These are phyloP conservation scores for Apoderus coryli DNA, from an alignment of 2,888 invertebrate genomes.

Conservation along the genomic window DNA sequence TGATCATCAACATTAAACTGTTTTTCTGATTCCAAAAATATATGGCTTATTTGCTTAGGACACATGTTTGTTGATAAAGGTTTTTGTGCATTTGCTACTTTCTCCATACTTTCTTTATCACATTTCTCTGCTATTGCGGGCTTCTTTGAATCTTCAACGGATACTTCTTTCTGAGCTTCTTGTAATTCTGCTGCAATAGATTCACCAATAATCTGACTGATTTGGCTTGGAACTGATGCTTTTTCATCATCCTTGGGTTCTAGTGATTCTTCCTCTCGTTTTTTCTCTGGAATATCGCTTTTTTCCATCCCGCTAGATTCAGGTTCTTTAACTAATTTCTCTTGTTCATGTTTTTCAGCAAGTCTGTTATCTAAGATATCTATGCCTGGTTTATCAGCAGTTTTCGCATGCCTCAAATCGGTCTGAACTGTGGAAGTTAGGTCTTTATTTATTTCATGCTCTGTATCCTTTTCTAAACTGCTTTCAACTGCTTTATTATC, in stretches of 20 bases:
- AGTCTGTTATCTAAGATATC: no score
- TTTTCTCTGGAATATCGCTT: not conserved
- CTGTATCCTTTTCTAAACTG: no score
- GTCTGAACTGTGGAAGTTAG: no score
- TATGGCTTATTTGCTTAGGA: slow-evolving; percentile 11
- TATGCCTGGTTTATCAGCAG: no score
- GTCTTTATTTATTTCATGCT: no score
- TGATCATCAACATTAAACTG: slow-evolving; percentile 10
- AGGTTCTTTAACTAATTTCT: no score
- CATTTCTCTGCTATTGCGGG: slow-evolving; percentile 16
- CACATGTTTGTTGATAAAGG: slow-evolving; percentile 6
- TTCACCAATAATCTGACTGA: no score
- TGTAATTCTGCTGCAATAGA: slow-evolving; percentile 6
- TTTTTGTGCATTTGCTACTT: slow-evolving; percentile 9
- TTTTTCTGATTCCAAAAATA: slow-evolving; percentile 13
- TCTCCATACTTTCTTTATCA: slow-evolving; percentile 18
- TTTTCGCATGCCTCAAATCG: no score
- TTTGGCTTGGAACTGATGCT: not conserved
- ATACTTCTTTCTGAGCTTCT: no score
- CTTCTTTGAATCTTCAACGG: no score
- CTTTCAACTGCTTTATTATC: no score
- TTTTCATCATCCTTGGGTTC: not conserved
- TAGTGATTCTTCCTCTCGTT: not conserved
- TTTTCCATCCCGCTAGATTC: not conserved
- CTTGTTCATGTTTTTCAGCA: no score